A percentile compares a stretch with the other conserved stretches of the same genome.
phyloP scores from a whole-genome alignment of 2,113 vertebrate species.

The Otolemur garnettii region DNA sequence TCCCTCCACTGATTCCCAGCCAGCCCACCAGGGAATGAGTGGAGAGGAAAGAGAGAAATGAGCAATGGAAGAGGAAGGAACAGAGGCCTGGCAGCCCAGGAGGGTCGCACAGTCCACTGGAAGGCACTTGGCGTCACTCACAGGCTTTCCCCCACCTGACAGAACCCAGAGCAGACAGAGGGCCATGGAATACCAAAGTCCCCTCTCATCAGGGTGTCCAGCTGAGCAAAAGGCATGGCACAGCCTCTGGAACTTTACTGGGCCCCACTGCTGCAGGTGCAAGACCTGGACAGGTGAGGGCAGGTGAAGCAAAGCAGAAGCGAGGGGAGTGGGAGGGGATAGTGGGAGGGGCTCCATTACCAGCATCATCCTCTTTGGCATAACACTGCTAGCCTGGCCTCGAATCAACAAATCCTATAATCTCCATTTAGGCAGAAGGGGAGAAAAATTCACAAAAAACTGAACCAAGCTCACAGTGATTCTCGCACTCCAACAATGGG shows the following conservation, averaged over 20 bases:
- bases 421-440: neutral
- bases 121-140: neutral
- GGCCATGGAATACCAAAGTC: neutral
- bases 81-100: neutral
- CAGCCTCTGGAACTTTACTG: neutral
- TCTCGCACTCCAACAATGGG: neutral
- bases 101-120: neutral
- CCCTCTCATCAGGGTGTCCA: neutral
- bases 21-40: conserved; percentile 68
- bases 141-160: neutral
- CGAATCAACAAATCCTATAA: neutral
- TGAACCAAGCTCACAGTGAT: neutral
- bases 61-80: neutral
- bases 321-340: rapidly evolving
- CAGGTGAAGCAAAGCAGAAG: neutral
- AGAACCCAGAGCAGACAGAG: neutral
- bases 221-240: neutral
- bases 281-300: neutral
- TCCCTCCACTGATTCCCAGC: conserved; percentile 74
- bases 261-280: neutral
- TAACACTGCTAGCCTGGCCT: neutral
- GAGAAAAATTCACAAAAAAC: neutral
- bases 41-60: conserved; percentile 67
- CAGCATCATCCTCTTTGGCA: neutral
- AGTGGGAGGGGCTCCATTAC: neutral